Base-by-base conservation (phyloP, 1,140 invertebrate species). In the Belonocnema kinseyi region DNA sequence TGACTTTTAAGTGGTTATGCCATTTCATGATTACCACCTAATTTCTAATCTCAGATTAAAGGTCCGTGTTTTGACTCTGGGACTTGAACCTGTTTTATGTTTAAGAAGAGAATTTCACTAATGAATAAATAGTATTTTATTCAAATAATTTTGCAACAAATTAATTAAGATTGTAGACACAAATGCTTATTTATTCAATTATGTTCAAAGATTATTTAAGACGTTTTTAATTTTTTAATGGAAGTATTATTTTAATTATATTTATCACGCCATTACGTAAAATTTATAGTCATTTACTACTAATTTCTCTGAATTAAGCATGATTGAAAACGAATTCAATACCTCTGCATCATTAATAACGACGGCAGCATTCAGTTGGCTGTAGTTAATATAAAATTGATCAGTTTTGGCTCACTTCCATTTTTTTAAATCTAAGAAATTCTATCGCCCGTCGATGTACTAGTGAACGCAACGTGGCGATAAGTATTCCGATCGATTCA, bases 361-460 rank as follows among this genome's bases (percentile, higher is more conserved):
- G 21, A 33, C 10, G 33, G 61, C 40, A 33, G 61, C 61, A 66
- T 66, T 66, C 58, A 40, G 58, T 46, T 66, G 61, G 21, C 58
- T 66, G 40, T 14, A n/a, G 26, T 66, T 66, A 40, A 66, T 66
- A 40, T 16, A 66, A 66, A 66, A 66, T 66, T 66, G 17, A 66
- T 66, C 61, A 40, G 33, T 46, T 5, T 66, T 66, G 61, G 61
- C 61, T 40, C 61, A 13, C 61, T 66, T 66, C 61, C 61, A 66
- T 16, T 46, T 66, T 33, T 66, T 40, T 16, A 66, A 66, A 66
- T 66, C n/a, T 66, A 16, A 66, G 26, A 16, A 14, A n/a, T 66
- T 46, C 33, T 66, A 16, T 8, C 8, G 40, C 7, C 10, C 10
- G 40, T 46, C 40, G 21, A n/a, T 56, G 17, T 56, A n/a, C 21